phyloP scores from a whole-genome alignment of 1,140 invertebrate species.

The Brachionus sp. region DNA sequence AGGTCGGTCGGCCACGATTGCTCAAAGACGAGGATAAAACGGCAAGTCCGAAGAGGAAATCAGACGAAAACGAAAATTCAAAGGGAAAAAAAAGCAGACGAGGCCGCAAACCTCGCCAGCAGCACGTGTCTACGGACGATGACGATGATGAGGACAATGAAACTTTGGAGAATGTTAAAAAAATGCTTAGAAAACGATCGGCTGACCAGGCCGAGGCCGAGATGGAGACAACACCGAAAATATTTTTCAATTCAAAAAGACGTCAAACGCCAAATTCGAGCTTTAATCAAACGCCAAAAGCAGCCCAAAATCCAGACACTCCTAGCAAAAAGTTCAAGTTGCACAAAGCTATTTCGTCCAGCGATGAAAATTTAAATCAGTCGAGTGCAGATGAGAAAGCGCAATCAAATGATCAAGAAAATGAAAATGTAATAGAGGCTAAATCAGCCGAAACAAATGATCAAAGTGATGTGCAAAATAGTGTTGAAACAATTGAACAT shows the following conservation, averaged over 20 bases:
- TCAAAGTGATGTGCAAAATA: not conserved
- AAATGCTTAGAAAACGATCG: not conserved
- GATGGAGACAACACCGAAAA: not conserved
- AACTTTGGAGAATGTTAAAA: not conserved
- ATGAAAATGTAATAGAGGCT: not conserved
- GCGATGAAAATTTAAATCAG: conserved; percentile 21
- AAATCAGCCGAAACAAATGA: not conserved
- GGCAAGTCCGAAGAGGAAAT: not conserved
- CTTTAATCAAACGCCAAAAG: not conserved
- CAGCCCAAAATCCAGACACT: not conserved
- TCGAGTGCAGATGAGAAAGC: not conserved
- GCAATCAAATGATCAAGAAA: not conserved
- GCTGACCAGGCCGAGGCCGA: not conserved
- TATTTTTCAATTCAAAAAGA: conserved; percentile 19
- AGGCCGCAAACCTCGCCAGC: not conserved
- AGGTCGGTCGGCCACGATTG: not conserved
- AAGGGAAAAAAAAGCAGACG: not conserved
- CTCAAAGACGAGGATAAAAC: not conserved
- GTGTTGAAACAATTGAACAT: not conserved
- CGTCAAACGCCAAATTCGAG: not conserved
- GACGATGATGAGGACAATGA: not conserved
- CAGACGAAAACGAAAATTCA: not conserved
- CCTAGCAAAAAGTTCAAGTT: conserved; percentile 25
- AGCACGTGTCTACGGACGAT: not conserved
- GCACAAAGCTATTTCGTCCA: conserved; percentile 13